phyloP scores from a whole-genome alignment of 2,797 vertebrate genomes.

The Tapirus indicus region DNA sequence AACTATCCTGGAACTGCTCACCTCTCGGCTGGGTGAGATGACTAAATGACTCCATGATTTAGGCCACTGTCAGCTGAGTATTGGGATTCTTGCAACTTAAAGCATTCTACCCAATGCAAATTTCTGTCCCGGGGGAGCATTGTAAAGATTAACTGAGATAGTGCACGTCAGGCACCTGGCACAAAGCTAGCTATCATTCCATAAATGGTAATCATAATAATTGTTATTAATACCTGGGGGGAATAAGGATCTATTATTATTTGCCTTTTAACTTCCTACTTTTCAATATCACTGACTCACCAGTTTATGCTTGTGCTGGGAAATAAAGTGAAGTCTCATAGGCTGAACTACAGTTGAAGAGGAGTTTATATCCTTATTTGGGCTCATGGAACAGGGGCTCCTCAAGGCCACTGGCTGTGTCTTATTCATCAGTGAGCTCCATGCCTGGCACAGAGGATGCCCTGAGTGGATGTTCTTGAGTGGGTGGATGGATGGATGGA shows the following conservation, averaged over 20 bases:
- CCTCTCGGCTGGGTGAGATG: background rate
- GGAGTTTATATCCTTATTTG: background rate
- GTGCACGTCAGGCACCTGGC: background rate
- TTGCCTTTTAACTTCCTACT: slow-evolving; percentile 24
- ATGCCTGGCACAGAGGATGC: background rate
- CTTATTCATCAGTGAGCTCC: background rate
- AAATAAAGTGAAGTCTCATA: background rate
- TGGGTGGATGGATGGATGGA: background rate
- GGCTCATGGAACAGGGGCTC: background rate
- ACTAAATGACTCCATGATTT: background rate
- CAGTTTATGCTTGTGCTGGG: background rate
- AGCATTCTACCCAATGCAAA: background rate
- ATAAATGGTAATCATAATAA: background rate
- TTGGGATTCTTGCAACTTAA: background rate
- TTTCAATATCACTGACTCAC: background rate
- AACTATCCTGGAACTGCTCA: background rate
- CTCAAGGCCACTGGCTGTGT: background rate
- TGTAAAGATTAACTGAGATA: background rate
- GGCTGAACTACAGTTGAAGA: background rate
- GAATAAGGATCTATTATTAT: background rate
- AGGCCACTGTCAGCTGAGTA: background rate
- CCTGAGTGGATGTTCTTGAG: background rate
- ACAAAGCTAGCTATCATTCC: background rate
- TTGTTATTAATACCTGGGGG: background rate
- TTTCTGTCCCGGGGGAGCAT: background rate